Evolutionary conservation across 2,888 invertebrate genomes (phyloP).

Genomic region (Gymnocheta viridis): DNA sequence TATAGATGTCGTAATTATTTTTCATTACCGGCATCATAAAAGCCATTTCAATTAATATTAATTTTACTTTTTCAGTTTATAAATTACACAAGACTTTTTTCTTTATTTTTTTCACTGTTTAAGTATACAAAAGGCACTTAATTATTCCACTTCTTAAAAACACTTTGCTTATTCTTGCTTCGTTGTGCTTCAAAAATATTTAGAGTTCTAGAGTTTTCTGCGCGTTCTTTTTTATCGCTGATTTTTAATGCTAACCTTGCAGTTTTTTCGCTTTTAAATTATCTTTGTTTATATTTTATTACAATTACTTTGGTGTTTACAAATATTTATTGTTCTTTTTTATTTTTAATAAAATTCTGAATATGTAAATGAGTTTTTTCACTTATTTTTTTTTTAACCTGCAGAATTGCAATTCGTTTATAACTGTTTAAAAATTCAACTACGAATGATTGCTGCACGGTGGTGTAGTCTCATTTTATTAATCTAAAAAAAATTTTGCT

Average conservation of each 20-base stretch:
- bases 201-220: conserved; percentile 36
- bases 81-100: background rate
- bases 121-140: conserved; percentile 58
- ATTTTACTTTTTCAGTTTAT: background rate
- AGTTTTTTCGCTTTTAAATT: conserved; percentile 42
- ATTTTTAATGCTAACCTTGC: conserved; percentile 24
- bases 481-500: conserved; percentile 21
- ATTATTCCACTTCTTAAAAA: conserved; percentile 17
- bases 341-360: background rate
- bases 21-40: conserved; percentile 98
- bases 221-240: background rate
- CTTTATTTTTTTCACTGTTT: conserved; percentile 22
- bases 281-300: conserved; percentile 24
- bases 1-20: conserved; percentile 96
- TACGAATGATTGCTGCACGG: conserved; percentile 74
- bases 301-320: conserved; percentile 23
- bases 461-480: conserved; percentile 74
- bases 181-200: background rate
- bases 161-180: conserved; percentile 3
- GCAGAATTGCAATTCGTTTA: conserved; percentile 58
- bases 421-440: conserved; percentile 75
- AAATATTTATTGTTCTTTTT: conserved; percentile 50
- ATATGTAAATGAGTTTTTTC: too few species aligned
- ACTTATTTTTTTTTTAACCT: conserved; percentile 38
- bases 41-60: conserved; percentile 85